Conservation (phyloP, 2,113 vertebrate genomes). For the Tor tambroides region DNA sequence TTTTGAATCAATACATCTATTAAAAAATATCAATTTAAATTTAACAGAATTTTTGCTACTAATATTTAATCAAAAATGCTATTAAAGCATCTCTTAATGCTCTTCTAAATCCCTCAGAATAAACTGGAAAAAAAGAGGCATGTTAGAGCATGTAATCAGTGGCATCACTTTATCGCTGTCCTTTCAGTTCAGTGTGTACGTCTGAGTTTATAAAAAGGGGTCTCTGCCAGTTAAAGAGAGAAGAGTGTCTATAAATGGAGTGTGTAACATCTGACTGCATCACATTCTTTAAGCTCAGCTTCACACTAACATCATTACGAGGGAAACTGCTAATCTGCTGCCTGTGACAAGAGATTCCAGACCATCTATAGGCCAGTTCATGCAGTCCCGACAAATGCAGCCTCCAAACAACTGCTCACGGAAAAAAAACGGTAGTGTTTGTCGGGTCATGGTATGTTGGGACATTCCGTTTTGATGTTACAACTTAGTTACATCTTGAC, state of each 20-base stretch:
- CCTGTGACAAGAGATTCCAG: not conserved
- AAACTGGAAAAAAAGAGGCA: not conserved
- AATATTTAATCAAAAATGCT: too few relatives aligned
- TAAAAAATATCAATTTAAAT: too few relatives aligned
- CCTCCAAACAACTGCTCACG: not conserved
- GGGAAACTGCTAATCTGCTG: not conserved
- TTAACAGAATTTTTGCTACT: too few relatives aligned
- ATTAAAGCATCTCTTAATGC: not conserved
- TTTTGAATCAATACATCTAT: too few relatives aligned
- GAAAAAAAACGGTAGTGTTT: too few relatives aligned
- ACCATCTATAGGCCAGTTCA: not conserved
- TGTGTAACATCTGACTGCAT: not conserved
- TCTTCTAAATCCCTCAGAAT: not conserved
- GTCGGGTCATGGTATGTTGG: not conserved
- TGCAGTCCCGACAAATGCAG: not conserved
- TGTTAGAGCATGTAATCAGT: not conserved
- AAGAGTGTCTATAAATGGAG: not conserved
- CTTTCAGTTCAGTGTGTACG: not conserved
- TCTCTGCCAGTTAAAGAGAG: not conserved
- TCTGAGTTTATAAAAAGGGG: conserved; percentile 4
- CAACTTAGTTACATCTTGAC: too few relatives aligned
- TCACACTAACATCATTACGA: not conserved
- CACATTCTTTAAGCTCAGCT: conserved; percentile 10
- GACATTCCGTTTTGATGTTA: not conserved
- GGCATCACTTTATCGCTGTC: not conserved